Base-by-base conservation (phyloP, 2,888 invertebrate genomes). In the Malachius bipustulatus region DNA sequence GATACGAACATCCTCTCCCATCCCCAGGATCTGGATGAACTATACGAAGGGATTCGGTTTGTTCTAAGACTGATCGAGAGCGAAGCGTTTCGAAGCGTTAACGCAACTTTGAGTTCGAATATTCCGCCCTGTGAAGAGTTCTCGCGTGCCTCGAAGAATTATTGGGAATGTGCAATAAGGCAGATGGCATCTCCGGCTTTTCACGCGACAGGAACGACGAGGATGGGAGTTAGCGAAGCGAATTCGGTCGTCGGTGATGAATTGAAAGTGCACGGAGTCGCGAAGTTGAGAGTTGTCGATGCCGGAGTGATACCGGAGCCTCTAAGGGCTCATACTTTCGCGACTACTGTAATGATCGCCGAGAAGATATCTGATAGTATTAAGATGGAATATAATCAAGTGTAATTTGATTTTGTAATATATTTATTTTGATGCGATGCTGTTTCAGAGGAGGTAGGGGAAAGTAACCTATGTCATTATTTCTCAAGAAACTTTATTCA, bases 251-350 rank as follows among this genome's bases (percentile, higher is more conserved):
- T 87, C 0, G 77, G 82, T 58, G 61, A 75, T 0, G 66, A 76
- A 37, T 54, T 85, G 9, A 65, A 62, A 52, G 78, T 83, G 0
- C 68, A 78, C 39, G 84, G 83, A 0, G 59, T 84, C 0, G 57
- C 62, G 2, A 66, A 69, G 1, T 63, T 88, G 3, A 66, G 87
- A 15, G 78, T 88, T 0, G 70, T 82, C 3, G 88, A 88, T 55
- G 82, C 77, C 1, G 83, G 83, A 47, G 67, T 88, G 11, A 85
- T 88, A 81, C 87, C 85, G 0, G 69, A 60, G 1, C 78, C 74
- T 16, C 57, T 66, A 1, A 66, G 71, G 31, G 73, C 66, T 1
- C 73, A 75, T 46, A 73, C 71, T 0, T 70, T 72, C 55, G 73
- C 71, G 2, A 48, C 60, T 0, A 39, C 49, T 2, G 50, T 60